Evolutionary conservation across 2,113 vertebrate genomes (phyloP).

Genomic region (Datnioides undecimradiatus): DNA sequence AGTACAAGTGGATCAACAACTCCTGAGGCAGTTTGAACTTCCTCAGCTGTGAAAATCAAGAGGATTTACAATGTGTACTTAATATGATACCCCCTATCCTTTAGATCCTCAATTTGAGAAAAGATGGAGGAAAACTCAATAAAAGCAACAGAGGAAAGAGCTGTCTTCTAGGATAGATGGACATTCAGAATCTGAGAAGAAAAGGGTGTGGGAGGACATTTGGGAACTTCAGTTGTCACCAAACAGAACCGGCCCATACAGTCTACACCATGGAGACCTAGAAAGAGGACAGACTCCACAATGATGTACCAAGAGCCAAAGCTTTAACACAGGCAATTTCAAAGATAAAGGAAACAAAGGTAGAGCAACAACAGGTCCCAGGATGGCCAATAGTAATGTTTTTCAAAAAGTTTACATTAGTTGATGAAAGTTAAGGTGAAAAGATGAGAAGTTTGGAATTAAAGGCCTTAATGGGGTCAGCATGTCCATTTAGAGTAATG

Average conservation of each 20-base stretch:
- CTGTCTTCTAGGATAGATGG: not conserved
- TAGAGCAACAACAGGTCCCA: not conserved
- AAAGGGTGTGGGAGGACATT: too few relatives aligned
- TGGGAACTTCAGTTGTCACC: too few relatives aligned
- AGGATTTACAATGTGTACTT: not conserved
- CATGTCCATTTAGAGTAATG: not conserved
- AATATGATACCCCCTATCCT: not conserved
- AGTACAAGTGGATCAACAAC: not conserved
- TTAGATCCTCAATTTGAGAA: not conserved
- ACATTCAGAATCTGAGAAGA: too few relatives aligned
- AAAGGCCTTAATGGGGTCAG: not conserved
- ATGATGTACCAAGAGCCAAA: too few relatives aligned
- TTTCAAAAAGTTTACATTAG: not conserved
- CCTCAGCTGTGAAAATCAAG: not conserved
- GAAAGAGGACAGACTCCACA: too few relatives aligned
- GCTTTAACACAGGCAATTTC: too few relatives aligned
- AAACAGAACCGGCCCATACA: too few relatives aligned
- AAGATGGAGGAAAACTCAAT: too few relatives aligned
- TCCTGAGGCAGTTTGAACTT: not conserved
- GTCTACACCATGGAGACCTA: too few relatives aligned
- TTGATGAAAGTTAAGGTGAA: not conserved
- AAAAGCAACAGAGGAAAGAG: not conserved
- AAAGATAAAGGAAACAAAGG: too few relatives aligned
- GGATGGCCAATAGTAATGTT: not conserved
- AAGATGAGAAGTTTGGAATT: not conserved